Percentiles rank a stretch among this genome's conserved stretches.
Conservation (phyloP, 2,888 invertebrate genomes). For the Portevinia maculata region DNA sequence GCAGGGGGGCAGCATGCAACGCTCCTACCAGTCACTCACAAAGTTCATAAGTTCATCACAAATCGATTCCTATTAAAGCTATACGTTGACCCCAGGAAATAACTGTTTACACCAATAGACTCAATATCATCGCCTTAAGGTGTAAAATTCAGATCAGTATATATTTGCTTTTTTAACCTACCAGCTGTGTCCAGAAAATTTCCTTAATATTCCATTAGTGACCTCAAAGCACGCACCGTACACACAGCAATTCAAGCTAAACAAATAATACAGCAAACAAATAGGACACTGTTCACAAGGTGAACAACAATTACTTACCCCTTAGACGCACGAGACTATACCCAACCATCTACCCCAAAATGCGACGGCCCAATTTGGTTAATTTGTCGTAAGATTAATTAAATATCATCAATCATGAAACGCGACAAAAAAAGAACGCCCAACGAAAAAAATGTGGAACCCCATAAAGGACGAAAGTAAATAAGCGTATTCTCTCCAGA, state of each 20-base stretch:
- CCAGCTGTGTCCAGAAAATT: conserved; percentile 37
- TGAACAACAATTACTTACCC: conserved; percentile 59
- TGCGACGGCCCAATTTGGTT: conserved; percentile 51
- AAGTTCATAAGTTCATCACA: neutral
- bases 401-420: conserved; percentile 68
- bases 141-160: conserved; percentile 1
- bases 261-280: conserved; percentile 14
- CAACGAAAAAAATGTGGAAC: neutral
- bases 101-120: neutral
- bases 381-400: conserved; percentile 72
- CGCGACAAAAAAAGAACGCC: conserved; percentile 12
- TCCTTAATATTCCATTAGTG: conserved; percentile 42
- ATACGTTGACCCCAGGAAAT: neutral
- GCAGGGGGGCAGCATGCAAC: too few species aligned
- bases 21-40: too few species aligned
- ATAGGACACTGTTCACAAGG: conserved; percentile 50
- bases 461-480: conserved; percentile 25
- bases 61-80: conserved; percentile 4
- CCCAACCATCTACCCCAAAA: conserved; percentile 2
- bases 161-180: neutral
- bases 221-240: conserved; percentile 37
- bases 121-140: neutral
- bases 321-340: conserved; percentile 58
- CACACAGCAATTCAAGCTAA: neutral
- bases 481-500: conserved; percentile 5